Base-by-base conservation (phyloP, 2,113 vertebrate genomes). In the Laticauda laticaudata region DNA sequence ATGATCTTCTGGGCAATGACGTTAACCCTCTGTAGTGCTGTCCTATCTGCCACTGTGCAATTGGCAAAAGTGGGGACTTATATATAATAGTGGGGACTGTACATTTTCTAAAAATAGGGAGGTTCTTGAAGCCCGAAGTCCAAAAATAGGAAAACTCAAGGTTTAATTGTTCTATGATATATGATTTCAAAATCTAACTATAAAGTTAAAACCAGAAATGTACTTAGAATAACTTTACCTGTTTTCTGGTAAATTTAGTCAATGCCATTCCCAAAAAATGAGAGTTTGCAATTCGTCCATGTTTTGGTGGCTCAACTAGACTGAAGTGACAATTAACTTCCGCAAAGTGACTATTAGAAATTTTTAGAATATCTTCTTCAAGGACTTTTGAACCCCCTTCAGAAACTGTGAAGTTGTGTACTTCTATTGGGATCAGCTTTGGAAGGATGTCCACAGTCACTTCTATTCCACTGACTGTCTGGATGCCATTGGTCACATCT, bases 331-430 rank as follows among this genome's bases (percentile, higher is more conserved):
- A 99, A 96, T 98, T 97, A 89, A 98, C 93, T 95, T 97, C 97
- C 34, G 97, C 95, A 93, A 99, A 99, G 96, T 98, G 98, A 34
- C 93, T 95, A 95, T 96, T 98, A 85, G 96, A 95, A 94, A 99
- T 98, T 96, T 94, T 97, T 56, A 99, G 96, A 87, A 98, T 90
- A 43, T 98, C 98, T 95, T 98, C 96, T 1, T 98, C 95, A 87
- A 99, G 95, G 6, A 97, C 97, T 96, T 97, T 98, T 0, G 97
- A 98, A 15, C 97, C 97, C 8, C 98, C 98, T 97, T 99, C 99
- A 2, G 94, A 95, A 93, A 99, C 96, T 0, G 98, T 98, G 92
- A 99, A 97, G 96, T 99, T 99, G 86, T 97, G 97, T 53, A 98
- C 97, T 86, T 97, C 96, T 34, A 99, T 94, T 3, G 98, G 98